These are phyloP conservation scores for Phlogophora meticulosa DNA, from an alignment of 2,888 invertebrate genomes.

Conservation along the genomic window DNA sequence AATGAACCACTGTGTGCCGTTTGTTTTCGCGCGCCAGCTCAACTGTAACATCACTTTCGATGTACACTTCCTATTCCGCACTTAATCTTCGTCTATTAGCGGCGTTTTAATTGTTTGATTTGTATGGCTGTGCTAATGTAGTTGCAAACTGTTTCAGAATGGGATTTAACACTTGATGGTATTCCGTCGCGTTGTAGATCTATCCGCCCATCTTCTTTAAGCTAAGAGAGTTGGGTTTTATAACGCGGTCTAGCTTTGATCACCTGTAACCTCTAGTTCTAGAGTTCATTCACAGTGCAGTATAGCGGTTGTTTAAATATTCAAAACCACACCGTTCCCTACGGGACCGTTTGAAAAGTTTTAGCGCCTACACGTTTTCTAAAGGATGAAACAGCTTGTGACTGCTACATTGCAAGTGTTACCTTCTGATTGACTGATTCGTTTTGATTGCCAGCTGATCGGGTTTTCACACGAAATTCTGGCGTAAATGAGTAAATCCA, in stretches of 20 bases:
- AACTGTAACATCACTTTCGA: slow-evolving; percentile 75
- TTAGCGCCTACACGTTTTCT: too few relatives aligned
- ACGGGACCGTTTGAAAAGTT: too few relatives aligned
- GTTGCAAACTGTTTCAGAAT: slow-evolving; percentile 16
- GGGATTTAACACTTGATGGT: too few relatives aligned
- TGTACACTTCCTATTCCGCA: slow-evolving; percentile 76
- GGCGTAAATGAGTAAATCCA: not conserved
- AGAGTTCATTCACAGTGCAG: too few relatives aligned
- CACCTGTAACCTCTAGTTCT: too few relatives aligned
- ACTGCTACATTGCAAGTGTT: not conserved
- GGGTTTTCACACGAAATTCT: not conserved
- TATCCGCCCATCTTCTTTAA: not conserved
- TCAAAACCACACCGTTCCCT: too few relatives aligned
- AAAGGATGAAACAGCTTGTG: too few relatives aligned
- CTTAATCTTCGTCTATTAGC: slow-evolving; percentile 58
- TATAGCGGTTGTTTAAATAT: too few relatives aligned
- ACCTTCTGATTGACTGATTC: not conserved
- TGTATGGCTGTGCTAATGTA: slow-evolving; percentile 17
- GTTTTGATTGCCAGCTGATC: not conserved
- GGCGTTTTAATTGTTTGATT: slow-evolving; percentile 48
- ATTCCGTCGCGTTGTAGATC: not conserved
- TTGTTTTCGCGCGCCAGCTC: slow-evolving; percentile 71
- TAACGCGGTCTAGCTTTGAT: not conserved
- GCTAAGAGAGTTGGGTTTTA: not conserved
- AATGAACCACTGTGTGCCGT: slow-evolving; percentile 56